These are phyloP conservation scores for Drosophila mimica DNA, from an alignment of 2,888 invertebrate species.

Conservation along the genomic window DNA sequence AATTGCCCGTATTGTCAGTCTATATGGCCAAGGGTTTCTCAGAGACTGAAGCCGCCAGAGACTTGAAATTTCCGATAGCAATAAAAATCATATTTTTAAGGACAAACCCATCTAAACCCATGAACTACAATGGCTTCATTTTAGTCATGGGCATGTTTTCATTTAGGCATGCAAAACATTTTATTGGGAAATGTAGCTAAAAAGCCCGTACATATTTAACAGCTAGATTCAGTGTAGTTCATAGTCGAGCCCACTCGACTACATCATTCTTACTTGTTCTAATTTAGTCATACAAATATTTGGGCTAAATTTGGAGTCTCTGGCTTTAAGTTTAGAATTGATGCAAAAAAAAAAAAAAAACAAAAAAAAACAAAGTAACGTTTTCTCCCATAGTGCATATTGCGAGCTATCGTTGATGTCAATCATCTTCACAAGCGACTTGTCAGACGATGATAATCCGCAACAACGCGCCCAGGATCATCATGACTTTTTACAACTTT, in stretches of 20 bases:
- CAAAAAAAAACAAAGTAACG: neutral
- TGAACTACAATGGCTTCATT: too few relatives aligned
- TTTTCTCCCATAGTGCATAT: neutral
- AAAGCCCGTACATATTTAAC: neutral
- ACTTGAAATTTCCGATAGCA: neutral
- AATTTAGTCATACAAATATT: neutral
- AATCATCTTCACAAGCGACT: slow-evolving; percentile 79
- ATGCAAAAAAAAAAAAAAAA: neutral
- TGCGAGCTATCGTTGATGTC: slow-evolving; percentile 42
- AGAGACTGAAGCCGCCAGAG: neutral
- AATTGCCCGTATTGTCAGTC: neutral
- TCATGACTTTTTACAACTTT: slow-evolving; percentile 78
- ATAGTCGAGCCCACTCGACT: neutral
- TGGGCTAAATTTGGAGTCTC: neutral
- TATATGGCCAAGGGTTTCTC: neutral
- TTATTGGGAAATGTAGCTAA: neutral
- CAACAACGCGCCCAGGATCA: slow-evolving; percentile 63
- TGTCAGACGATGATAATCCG: slow-evolving; percentile 80
- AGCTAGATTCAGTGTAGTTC: neutral
- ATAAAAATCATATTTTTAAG: neutral
- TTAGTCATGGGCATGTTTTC: neutral
- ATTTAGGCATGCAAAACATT: neutral
- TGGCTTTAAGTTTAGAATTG: neutral
- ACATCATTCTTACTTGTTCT: neutral
- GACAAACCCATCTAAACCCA: neutral